Evolutionary conservation across 2,888 invertebrate genomes (phyloP), one percentile per base, ranked within the genome.

Genomic region (Dusona sp.): DNA sequence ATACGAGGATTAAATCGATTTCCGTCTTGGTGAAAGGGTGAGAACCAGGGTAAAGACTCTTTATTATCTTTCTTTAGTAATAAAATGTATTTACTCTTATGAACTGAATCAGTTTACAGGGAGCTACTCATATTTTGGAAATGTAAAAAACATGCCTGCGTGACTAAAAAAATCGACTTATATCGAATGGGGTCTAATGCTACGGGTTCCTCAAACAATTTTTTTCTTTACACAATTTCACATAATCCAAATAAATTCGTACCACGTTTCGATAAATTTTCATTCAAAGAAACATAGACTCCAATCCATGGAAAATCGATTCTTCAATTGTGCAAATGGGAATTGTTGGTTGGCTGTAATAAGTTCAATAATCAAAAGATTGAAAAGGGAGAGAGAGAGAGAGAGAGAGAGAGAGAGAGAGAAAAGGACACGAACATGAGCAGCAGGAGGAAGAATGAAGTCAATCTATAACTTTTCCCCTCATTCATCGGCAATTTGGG

Each of bases 401-500:
- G 67, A 65, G 36, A 67, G 54, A 51, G 48, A 51, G 72, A 42
- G 16, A 54, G 29, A 54, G 29, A 11, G n/a, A 45, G 11, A 75
- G 79, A 33, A n/a, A 36, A 11, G n/a, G 42, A 22, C 33, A 33
- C 29, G n/a, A 13, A n/a, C 54, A 19, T 19, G 61, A 65, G 65
- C 33, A 68, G 38, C 16, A 22, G 45, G 29, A 64, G 51, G 64
- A 70, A 78, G 73, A 74, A 70, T 61, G 54, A 81, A 87, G 84
- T 84, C 84, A 79, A 87, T 87, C 79, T 65, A 87, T 84, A 87
- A 87, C 82, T 87, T 87, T 72, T 70, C 45, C 42, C 80, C 82
- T 82, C 87, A 92, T 93, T 93, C 92, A 92, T 85, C 81, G 87
- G 88, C 91, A 92, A 93, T 93, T 93, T 91, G 88, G 89, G 84